phyloP scores from a whole-genome alignment of 2,113 vertebrate species.

The Pomatostomus ruficeps region DNA sequence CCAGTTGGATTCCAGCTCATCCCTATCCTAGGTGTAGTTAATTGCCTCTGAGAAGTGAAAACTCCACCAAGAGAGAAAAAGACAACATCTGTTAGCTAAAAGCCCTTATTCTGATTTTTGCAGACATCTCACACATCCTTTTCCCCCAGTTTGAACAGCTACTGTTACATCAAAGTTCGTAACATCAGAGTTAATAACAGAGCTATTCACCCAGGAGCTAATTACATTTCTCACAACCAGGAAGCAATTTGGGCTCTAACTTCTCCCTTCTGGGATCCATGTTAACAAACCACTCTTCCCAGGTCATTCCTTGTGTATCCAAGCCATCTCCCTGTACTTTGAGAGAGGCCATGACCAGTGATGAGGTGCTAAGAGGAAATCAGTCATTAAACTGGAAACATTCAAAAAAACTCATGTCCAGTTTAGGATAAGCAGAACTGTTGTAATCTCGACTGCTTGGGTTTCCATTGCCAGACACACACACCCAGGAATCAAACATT shows the following conservation, averaged over 20 bases:
- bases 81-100: background rate
- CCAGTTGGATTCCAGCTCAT: background rate
- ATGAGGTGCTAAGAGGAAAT: background rate
- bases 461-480: background rate
- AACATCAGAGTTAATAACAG: background rate
- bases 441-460: background rate
- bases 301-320: background rate
- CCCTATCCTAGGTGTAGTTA: background rate
- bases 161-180: conserved; percentile 12
- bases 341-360: background rate
- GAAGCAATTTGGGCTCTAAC: background rate
- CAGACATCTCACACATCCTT: background rate
- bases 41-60: background rate
- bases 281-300: background rate
- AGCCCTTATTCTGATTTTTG: background rate
- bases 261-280: background rate
- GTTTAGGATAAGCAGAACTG: background rate
- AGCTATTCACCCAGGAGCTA: background rate
- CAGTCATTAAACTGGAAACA: background rate
- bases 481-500: conserved; percentile 36
- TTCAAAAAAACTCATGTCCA: background rate
- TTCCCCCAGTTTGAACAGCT: background rate
- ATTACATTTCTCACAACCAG: background rate
- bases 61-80: background rate
- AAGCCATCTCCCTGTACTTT: background rate